Base-by-base conservation (phyloP, 2,888 invertebrate genomes). In the Marasmarcha lunaedactyla region DNA sequence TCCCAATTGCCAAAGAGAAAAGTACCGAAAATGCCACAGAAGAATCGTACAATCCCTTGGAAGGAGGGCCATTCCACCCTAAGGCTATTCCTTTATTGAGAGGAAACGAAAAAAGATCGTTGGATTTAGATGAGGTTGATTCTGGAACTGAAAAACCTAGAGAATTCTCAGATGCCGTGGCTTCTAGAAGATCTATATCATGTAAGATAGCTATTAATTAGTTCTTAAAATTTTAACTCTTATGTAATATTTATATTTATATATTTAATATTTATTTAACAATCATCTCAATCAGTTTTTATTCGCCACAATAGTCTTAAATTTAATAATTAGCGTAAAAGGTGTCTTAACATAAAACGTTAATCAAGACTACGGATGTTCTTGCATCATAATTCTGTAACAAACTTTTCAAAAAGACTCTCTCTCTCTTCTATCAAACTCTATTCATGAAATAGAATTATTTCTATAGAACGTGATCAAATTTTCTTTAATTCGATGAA, bases 1-100 rank as follows among this genome's bases (percentile, higher is more conserved):
- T 71, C 42, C 60, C 67, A 66, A 81, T 81, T 76, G 71, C 76
- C 71, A 73, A 76, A 66, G 72, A 69, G 71, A 81, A 76, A 69
- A 72, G 72, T 54, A 58, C 59, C 53, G 55, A 54, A 33, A 59
- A 59, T 37, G 44, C 46, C 26, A 53, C 54, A 36, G 50, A 58
- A 36, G 53, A 54, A 37, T 40, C 48, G 15, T 57, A 51, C 35
- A 54, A 56, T 39, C 52, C 55, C 5, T 37, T 52, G 39, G 46
- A 48, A 40, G 52, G 52, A 39, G 56, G 50, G 30, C 47, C 53
- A 38, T 79, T 78, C 48, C 62, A 63, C 42, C 70, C 79, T 30
- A 66, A 67, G 49, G 46, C 67, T 27, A 83, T 83, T 52, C 81
- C 83, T 30, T 55, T 83, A 54, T 59, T 73, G 36, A 69, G 71